Evolutionary conservation across 2,797 vertebrate genomes (phyloP).

Genomic region (Melanotaenia maccullochi): DNA sequence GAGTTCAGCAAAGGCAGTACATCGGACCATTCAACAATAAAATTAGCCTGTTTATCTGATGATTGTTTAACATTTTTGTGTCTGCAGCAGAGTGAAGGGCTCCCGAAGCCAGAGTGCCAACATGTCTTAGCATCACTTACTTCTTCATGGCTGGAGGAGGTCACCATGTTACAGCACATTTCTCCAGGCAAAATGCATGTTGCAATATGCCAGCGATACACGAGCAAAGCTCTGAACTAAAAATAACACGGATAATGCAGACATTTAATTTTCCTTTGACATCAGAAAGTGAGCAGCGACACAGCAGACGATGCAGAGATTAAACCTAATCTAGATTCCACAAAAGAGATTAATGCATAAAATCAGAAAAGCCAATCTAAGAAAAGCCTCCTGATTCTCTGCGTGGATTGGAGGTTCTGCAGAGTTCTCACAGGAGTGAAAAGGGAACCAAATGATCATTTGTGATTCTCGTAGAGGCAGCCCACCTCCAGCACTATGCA

Average conservation of each 20-base stretch:
- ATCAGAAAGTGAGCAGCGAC: conserved; percentile 32
- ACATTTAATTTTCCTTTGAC: conserved; percentile 40
- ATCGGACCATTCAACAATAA: background rate
- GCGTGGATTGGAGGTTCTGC: background rate
- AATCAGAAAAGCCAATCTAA: conserved; percentile 35
- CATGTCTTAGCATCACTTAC: conserved; percentile 71
- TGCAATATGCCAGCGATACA: conserved; percentile 54
- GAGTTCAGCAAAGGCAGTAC: background rate
- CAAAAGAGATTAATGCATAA: conserved; percentile 28
- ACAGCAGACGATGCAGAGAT: conserved; percentile 24
- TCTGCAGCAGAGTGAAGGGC: conserved; percentile 25
- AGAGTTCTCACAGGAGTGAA: background rate
- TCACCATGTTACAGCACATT: conserved; percentile 58
- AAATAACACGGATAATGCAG: conserved; percentile 69
- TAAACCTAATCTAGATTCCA: conserved; percentile 36
- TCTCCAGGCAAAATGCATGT: conserved; percentile 59
- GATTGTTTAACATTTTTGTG: conserved; percentile 21
- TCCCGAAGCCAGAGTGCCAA: conserved; percentile 48
- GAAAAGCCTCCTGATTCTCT: conserved; percentile 24
- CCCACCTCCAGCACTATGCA: background rate
- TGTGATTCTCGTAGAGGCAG: background rate
- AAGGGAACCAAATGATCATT: conserved; percentile 10
- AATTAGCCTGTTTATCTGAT: conserved; percentile 38
- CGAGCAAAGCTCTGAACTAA: conserved; percentile 62
- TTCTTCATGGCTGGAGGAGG: conserved; percentile 70